A percentile compares a stretch with the other conserved stretches of the same genome.
Evolutionary conservation across 2,888 invertebrate species (phyloP).

Genomic region (Drosophila nr. medialis): DNA sequence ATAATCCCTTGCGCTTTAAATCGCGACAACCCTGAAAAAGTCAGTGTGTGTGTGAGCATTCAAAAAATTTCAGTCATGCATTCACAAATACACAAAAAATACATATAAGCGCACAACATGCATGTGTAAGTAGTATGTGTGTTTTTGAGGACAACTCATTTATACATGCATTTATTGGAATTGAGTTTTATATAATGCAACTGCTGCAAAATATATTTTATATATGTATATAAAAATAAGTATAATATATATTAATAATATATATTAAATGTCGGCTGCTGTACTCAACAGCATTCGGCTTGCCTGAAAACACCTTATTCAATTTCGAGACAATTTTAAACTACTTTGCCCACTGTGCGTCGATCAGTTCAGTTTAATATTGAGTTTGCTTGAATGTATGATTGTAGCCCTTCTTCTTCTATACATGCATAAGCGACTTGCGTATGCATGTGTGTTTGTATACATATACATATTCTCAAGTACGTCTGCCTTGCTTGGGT

Average conservation of each 20-base stretch:
- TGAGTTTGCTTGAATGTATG: background rate
- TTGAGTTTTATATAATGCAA: background rate
- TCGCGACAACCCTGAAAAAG: conserved; percentile 1
- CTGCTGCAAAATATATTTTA: background rate
- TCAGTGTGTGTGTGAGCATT: background rate
- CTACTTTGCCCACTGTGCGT: conserved; percentile 22
- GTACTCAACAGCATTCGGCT: background rate
- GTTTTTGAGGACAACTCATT: background rate
- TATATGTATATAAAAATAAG: background rate
- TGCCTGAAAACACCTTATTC: background rate
- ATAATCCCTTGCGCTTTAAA: background rate
- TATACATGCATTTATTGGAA: background rate
- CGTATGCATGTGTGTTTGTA: conserved; percentile 3
- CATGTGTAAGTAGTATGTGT: background rate
- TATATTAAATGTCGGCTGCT: background rate
- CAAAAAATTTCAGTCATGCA: conserved; percentile 1
- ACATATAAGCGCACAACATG: conserved; percentile 2
- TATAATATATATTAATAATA: background rate
- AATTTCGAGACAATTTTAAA: background rate
- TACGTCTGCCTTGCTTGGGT: conserved; percentile 30
- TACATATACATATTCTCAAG: conserved; percentile 19
- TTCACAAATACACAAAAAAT: background rate
- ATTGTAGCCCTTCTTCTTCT: conserved; percentile 1
- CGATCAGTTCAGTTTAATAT: conserved; percentile 33
- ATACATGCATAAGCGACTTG: background rate